Conservation (phyloP, 2,888 invertebrate genomes). For the Geophilus truncorum region DNA sequence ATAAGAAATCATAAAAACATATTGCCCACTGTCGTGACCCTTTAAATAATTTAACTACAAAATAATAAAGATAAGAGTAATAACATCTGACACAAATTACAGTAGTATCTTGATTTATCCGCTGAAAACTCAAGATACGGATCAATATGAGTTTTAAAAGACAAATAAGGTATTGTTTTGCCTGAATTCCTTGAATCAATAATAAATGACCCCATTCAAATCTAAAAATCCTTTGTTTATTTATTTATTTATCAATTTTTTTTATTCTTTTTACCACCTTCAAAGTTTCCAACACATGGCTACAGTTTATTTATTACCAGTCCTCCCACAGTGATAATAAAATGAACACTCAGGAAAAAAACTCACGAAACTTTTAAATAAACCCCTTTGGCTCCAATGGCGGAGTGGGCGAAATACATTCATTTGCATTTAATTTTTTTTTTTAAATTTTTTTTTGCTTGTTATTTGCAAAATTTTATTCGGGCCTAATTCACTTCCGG, state of each 20-base stretch:
- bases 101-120: too few species aligned
- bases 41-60: background rate
- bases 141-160: too few species aligned
- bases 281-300: background rate
- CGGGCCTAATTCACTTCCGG: background rate
- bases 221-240: background rate
- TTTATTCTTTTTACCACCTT: too few species aligned
- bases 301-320: background rate
- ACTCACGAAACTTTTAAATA: background rate
- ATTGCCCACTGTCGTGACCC: background rate
- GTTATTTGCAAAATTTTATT: background rate
- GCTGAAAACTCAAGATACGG: too few species aligned
- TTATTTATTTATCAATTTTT: background rate
- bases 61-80: background rate
- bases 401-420: background rate
- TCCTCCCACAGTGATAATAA: constrained; percentile 7
- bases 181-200: too few species aligned
- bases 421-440: background rate
- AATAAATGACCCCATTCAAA: background rate
- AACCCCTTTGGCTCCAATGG: background rate
- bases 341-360: background rate
- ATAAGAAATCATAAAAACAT: background rate
- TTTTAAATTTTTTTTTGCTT: background rate
- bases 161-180: too few species aligned
- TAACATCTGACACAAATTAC: background rate